These are phyloP conservation scores for Deilephila elpenor DNA, from an alignment of 2,888 invertebrate species.

Conservation along the genomic window DNA sequence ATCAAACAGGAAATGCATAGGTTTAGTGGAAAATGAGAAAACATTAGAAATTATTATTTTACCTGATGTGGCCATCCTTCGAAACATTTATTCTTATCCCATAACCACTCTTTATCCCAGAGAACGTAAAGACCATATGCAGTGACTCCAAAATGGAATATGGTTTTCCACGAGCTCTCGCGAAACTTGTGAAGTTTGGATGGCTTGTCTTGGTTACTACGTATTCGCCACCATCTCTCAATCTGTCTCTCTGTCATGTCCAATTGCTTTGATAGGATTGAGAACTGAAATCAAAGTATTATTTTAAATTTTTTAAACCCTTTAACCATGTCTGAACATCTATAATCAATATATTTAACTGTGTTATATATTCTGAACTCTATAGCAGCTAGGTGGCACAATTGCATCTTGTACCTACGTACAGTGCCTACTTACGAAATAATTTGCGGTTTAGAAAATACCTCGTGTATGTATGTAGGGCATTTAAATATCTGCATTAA, in stretches of 20 bases:
- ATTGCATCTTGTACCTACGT: too few relatives aligned
- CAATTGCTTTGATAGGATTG: constrained; percentile 90
- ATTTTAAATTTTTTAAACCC: too few relatives aligned
- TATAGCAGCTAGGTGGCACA: too few relatives aligned
- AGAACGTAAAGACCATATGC: constrained; percentile 90
- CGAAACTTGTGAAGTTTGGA: constrained; percentile 95
- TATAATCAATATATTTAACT: too few relatives aligned
- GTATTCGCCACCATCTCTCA: constrained; percentile 93
- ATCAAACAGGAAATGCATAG: too few relatives aligned
- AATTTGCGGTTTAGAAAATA: too few relatives aligned
- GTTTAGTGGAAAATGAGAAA: too few relatives aligned
- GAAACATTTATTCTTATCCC: constrained; percentile 95
- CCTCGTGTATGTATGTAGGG: too few relatives aligned
- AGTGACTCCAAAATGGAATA: constrained; percentile 92
- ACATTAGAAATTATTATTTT: constrained; percentile 54
- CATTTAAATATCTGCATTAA: too few relatives aligned
- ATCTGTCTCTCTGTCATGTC: constrained; percentile 94
- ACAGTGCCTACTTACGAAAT: too few relatives aligned
- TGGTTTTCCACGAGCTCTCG: constrained; percentile 95
- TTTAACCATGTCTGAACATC: too few relatives aligned
- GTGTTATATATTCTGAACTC: too few relatives aligned
- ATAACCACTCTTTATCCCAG: constrained; percentile 96
- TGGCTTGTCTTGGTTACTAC: constrained; percentile 93
- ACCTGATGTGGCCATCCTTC: constrained; percentile 90
- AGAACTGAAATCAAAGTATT: constrained; percentile 49